Evolutionary conservation across 2,113 vertebrate genomes (phyloP).

Genomic region (Eurystomus gularis): DNA sequence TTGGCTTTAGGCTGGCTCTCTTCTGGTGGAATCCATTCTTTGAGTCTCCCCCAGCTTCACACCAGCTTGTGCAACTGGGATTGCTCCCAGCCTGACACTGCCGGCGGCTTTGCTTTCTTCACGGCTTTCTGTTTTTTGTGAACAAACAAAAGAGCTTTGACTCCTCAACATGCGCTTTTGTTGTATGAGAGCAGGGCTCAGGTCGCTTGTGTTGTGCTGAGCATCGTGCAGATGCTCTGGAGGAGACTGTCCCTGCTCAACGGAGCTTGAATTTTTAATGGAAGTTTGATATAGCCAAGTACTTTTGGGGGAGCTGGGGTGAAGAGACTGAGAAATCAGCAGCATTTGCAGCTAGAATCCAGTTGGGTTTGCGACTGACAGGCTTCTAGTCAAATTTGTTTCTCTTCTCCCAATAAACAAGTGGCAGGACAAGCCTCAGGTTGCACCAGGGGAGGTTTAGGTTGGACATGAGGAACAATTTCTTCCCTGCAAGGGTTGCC

Average conservation of each 20-base stretch:
- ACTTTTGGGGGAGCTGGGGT: neutral
- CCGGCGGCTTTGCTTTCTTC: neutral
- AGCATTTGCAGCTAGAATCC: neutral
- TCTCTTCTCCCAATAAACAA: neutral
- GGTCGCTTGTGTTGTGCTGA: neutral
- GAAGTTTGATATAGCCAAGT: neutral
- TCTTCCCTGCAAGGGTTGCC: neutral
- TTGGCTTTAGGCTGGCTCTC: neutral
- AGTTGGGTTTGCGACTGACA: neutral
- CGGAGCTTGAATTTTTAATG: neutral
- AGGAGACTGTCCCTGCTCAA: neutral
- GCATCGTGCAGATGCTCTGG: neutral
- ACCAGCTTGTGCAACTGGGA: neutral
- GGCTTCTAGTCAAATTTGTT: neutral
- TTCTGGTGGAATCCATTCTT: neutral
- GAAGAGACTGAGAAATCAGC: neutral
- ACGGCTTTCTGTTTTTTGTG: neutral
- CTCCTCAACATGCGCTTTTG: neutral
- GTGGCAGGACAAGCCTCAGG: neutral
- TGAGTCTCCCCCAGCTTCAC: neutral
- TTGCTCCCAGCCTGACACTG: neutral
- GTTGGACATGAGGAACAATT: neutral
- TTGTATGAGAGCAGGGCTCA: neutral
- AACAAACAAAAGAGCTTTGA: conserved; percentile 39
- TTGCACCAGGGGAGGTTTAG: neutral